Percentiles rank a stretch among this genome's conserved stretches.
These are phyloP conservation scores for Eilema griseolum DNA, from an alignment of 2,888 invertebrate species.

Conservation along the genomic window DNA sequence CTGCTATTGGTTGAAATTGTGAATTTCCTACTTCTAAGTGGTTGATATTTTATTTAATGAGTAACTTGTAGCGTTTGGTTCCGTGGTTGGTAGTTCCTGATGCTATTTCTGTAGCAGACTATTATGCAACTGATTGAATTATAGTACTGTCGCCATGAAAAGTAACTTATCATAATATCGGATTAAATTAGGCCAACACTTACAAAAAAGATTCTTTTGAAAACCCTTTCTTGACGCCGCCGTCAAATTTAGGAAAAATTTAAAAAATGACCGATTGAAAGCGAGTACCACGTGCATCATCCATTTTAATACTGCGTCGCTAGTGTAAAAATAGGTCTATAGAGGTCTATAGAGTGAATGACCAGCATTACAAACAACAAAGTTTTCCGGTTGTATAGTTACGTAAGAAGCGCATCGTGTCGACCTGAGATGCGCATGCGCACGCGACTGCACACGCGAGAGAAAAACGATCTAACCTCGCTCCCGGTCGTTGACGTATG, in stretches of 20 bases:
- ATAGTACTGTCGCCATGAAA: neutral
- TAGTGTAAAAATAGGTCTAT: too few species aligned
- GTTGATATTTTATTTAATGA: constrained; percentile 6
- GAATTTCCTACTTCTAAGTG: constrained; percentile 6
- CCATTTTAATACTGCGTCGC: neutral
- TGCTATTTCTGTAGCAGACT: neutral
- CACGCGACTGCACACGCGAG: constrained; percentile 14
- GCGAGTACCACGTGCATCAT: neutral
- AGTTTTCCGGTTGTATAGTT: constrained; percentile 16
- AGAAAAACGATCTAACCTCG: constrained; percentile 31
- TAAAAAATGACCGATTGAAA: too few species aligned
- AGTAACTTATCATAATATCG: neutral
- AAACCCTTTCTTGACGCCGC: neutral
- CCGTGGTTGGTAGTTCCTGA: constrained; percentile 2
- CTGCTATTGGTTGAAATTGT: neutral
- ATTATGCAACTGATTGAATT: neutral
- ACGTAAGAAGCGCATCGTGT: constrained; percentile 20
- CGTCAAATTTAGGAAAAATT: neutral
- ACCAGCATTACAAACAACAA: constrained; percentile 17
- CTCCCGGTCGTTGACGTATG: constrained; percentile 46
- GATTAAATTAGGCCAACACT: neutral
- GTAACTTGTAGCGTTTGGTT: neutral
- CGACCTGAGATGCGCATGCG: constrained; percentile 19
- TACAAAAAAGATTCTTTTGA: neutral
- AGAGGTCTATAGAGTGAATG: constrained; percentile 5